phyloP scores from a whole-genome alignment of 2,888 invertebrate genomes.

The Rotaria socialis region DNA sequence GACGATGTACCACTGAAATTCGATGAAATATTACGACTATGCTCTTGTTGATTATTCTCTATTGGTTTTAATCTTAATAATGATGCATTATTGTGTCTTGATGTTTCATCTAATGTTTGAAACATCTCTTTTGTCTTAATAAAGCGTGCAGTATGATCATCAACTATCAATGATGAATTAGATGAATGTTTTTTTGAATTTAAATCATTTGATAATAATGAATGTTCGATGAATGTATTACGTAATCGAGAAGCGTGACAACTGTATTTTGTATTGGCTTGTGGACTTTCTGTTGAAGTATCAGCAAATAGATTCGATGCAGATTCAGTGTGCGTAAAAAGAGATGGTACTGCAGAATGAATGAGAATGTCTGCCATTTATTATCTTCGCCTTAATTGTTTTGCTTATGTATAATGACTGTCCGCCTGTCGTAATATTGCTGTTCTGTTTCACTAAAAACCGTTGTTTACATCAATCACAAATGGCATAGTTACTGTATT shows the following conservation, averaged over 20 bases:
- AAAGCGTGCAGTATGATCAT: background rate
- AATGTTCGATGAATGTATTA: background rate
- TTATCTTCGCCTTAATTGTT: background rate
- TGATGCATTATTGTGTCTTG: background rate
- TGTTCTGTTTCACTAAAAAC: background rate
- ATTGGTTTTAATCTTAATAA: background rate
- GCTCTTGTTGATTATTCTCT: background rate
- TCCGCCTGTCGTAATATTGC: background rate
- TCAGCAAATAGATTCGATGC: background rate
- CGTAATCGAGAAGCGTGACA: background rate
- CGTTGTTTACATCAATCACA: background rate
- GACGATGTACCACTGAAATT: background rate
- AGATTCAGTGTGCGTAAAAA: background rate
- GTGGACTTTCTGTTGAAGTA: background rate
- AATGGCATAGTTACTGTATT: background rate
- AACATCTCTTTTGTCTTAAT: background rate
- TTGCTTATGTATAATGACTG: background rate
- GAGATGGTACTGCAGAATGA: background rate
- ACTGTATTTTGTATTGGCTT: background rate
- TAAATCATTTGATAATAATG: background rate
- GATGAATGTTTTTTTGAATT: background rate
- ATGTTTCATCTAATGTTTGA: background rate
- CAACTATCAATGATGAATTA: no score
- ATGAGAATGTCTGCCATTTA: constrained; percentile 16
- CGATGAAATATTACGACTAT: background rate